Evolutionary conservation across 2,888 invertebrate species (phyloP).

Genomic region (Dicyrtoma fusca): DNA sequence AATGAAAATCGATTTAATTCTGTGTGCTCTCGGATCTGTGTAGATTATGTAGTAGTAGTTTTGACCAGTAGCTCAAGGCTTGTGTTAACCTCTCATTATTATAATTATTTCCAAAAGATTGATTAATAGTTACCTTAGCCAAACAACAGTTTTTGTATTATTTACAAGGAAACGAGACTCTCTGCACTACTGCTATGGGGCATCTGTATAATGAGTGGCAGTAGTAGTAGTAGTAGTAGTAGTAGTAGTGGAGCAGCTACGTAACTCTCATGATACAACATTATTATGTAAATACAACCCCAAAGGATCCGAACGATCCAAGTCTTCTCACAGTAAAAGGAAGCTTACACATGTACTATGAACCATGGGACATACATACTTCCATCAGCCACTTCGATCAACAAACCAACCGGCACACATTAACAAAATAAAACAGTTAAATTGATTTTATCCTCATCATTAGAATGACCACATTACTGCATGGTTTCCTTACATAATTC

Average conservation of each 20-base stretch:
- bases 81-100: constrained; percentile 18
- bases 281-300: neutral
- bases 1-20: neutral
- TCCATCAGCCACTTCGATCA: no score
- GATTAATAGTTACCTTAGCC: constrained; percentile 9
- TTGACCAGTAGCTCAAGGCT: neutral
- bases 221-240: no score
- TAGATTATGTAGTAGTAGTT: neutral
- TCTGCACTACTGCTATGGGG: neutral
- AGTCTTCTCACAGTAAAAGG: no score
- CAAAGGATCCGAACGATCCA: neutral
- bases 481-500: no score
- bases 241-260: no score
- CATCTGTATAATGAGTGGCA: no score
- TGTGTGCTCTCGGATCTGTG: neutral
- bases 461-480: no score
- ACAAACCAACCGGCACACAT: no score
- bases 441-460: no score
- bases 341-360: no score
- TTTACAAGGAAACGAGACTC: neutral
- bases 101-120: constrained; percentile 17
- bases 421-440: no score
- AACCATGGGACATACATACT: no score
- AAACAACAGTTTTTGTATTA: constrained; percentile 2
- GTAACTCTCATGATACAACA: neutral